phyloP scores from a whole-genome alignment of 1,140 invertebrate species.

The Drosophila micromelanica region DNA sequence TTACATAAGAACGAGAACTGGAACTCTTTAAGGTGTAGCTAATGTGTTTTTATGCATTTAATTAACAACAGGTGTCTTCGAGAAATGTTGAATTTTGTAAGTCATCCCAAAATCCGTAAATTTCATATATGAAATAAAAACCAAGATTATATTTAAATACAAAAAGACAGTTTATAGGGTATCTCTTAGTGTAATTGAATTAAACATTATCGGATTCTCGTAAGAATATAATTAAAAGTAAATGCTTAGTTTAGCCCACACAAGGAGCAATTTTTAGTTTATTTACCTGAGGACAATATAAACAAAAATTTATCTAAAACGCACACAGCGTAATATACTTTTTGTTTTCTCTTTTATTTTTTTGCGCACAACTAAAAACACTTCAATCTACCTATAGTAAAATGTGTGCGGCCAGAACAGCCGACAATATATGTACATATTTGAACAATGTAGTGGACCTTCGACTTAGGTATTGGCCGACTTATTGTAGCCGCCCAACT shows the following conservation, averaged over 20 bases:
- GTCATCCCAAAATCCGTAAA: no score
- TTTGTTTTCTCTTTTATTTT: constrained; percentile 7
- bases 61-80: no score
- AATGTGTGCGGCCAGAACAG: constrained; percentile 34
- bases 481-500: constrained; percentile 4
- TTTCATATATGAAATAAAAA: no score
- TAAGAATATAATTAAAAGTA: constrained; percentile 60
- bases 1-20: no score
- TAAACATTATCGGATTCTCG: constrained; percentile 23
- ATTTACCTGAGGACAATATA: constrained; percentile 50
- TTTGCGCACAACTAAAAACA: constrained; percentile 25
- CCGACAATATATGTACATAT: constrained; percentile 39
- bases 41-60: no score
- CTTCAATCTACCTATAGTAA: constrained; percentile 21
- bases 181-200: constrained; percentile 1
- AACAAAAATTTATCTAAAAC: constrained; percentile 53
- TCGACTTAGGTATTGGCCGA: constrained; percentile 55
- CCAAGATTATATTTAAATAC: neutral
- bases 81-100: no score
- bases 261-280: constrained; percentile 65
- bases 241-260: constrained; percentile 34
- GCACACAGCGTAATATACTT: constrained; percentile 34
- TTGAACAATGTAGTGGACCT: constrained; percentile 50
- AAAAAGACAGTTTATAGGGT: neutral
- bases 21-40: no score